Percentiles rank a stretch among this genome's conserved stretches.
Conservation (phyloP, 1,140 invertebrate genomes). For the Palaemon carinicauda region DNA sequence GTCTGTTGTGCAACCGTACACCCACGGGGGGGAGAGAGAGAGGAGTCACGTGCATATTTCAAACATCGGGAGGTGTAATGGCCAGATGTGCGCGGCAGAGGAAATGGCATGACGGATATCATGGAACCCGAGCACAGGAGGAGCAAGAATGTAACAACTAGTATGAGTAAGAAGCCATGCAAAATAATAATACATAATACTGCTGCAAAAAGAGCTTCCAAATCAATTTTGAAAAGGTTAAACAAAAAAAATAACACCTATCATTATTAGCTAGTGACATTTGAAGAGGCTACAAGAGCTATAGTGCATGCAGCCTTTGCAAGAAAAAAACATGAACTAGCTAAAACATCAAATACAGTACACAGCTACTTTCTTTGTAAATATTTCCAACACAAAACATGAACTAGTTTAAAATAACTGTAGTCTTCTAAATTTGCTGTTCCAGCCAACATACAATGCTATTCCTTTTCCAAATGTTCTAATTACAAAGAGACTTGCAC, state of each 20-base stretch:
- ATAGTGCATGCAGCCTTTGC: neutral
- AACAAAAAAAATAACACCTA: slow-evolving; percentile 18
- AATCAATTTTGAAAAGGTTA: slow-evolving; percentile 31
- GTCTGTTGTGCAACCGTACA: slow-evolving; percentile 33
- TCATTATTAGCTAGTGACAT: neutral
- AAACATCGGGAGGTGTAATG: slow-evolving; percentile 15
- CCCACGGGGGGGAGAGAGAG: neutral
- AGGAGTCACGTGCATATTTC: slow-evolving; percentile 5
- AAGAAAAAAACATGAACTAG: no score
- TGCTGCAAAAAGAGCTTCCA: slow-evolving; percentile 37
- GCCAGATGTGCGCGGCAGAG: slow-evolving; percentile 12
- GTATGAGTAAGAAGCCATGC: slow-evolving; percentile 59
- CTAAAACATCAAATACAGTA: neutral
- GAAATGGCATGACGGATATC: neutral
- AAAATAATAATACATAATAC: slow-evolving; percentile 24
- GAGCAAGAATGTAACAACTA: slow-evolving; percentile 43
- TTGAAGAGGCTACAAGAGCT: slow-evolving; percentile 3
- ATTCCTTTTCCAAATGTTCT: no score
- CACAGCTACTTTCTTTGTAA: neutral
- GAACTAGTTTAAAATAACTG: no score
- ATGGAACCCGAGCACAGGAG: slow-evolving; percentile 30
- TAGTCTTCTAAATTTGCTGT: no score
- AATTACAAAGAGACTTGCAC: no score
- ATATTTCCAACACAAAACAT: no score
- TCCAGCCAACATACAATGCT: no score